Evolutionary conservation across 2,888 invertebrate species (phyloP).

Genomic region (Lasioglossum pauxillum): DNA sequence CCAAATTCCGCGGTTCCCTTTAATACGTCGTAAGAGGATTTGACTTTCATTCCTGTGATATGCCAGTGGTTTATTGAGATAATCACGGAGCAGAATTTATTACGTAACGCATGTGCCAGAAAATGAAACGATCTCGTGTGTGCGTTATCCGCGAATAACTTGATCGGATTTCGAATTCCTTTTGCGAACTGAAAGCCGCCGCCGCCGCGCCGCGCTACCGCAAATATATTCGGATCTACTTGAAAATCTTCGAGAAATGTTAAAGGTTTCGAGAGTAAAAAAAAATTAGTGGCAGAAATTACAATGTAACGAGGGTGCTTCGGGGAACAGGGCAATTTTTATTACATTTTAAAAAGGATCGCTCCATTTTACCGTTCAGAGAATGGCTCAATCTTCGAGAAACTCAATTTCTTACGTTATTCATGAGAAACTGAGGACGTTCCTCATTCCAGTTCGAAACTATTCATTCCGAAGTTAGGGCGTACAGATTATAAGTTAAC

Average conservation of each 20-base stretch:
- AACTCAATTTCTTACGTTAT: constrained; percentile 15
- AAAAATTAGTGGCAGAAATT: background rate
- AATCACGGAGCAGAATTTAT: constrained; percentile 45
- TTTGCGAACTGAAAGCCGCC: background rate
- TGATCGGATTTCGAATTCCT: background rate
- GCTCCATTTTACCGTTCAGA: background rate
- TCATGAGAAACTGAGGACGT: constrained; percentile 16
- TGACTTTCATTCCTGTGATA: constrained; percentile 39
- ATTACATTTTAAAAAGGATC: background rate
- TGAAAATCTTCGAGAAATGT: background rate
- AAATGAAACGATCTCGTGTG: constrained; percentile 6
- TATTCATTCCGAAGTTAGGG: constrained; percentile 15
- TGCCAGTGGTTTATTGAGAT: constrained; percentile 17
- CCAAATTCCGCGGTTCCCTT: background rate
- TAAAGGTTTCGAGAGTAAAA: background rate
- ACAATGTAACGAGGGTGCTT: background rate
- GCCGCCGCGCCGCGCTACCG: no score
- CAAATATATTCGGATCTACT: background rate
- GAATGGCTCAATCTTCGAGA: constrained; percentile 12
- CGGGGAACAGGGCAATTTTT: background rate
- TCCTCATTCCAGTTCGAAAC: background rate
- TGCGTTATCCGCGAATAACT: background rate
- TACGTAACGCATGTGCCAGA: constrained; percentile 15
- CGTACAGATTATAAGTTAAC: constrained; percentile 16
- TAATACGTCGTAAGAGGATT: constrained; percentile 40